Conservation (phyloP, 1,140 invertebrate species). For the Brachionus sp. region DNA sequence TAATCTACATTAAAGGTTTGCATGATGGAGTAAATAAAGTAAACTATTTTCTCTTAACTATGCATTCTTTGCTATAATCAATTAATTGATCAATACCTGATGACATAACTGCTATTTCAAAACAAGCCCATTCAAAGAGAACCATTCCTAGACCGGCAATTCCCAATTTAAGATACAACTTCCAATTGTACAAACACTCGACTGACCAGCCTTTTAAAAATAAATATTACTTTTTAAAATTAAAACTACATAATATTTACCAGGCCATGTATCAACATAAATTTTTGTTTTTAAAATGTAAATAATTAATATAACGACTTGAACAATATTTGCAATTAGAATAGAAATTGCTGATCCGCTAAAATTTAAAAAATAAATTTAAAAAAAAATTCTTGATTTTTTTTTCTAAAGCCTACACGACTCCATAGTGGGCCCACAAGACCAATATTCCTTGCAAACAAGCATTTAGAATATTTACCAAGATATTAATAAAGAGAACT, state of each 20-base stretch:
- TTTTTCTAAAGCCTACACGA: neutral
- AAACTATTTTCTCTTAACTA: too few relatives aligned
- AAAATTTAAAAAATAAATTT: neutral
- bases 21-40: too few relatives aligned
- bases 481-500: conserved; percentile 1
- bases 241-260: neutral
- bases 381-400: neutral
- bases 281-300: conserved; percentile 18
- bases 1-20: too few relatives aligned
- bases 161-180: neutral
- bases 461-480: conserved; percentile 1
- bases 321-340: neutral
- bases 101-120: conserved; percentile 16
- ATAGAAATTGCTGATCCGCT: neutral
- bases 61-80: neutral
- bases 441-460: neutral
- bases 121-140: conserved; percentile 38
- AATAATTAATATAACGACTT: neutral
- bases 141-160: conserved; percentile 25
- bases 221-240: neutral
- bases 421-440: neutral
- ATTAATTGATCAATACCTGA: neutral
- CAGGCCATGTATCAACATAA: neutral
- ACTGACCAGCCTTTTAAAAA: conserved; percentile 10
- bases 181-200: conserved; percentile 32